Base-by-base conservation (phyloP, 1,140 invertebrate genomes). In the Stegodyphus mimosarum region DNA sequence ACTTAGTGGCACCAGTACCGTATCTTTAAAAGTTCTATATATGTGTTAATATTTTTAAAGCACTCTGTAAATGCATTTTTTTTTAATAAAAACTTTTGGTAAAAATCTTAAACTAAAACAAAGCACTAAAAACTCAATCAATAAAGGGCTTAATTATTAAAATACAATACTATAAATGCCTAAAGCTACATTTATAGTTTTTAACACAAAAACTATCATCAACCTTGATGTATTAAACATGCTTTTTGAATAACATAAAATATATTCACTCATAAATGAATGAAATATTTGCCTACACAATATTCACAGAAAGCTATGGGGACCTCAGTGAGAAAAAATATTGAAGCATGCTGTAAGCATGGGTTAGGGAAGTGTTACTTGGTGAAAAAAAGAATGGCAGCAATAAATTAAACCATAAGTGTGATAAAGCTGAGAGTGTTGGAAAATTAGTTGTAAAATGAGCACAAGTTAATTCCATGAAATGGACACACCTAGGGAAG, bases 401-500 rank as follows among this genome's bases (percentile, higher is more conserved):
- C 9, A 60, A 60, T 11, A 15, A 60, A 15, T 15, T 15, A 60
- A 9, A 60, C 55, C 9, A 11, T 60, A 7, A 67, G 7, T 67
- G n/a, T 67, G n/a, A 67, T 17, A 48, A 48, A 49, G 17, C 17
- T 51, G 48, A 69, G 33, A 52, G 81, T 60, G 18, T 66, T 3
- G 50, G 80, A 73, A 83, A 83, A 83, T 81, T 71, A 81, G 78
- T 81, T 17, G 17, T 64, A 66, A 66, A 66, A 77, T 77, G 63
- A 77, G 74, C 18, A 63, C 33, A 60, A 33, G 74, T 77, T 66
- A 77, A 84, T 75, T 84, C 81, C 81, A 84, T 84, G 81, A 84
- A 84, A 55, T 84, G 81, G 81, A 84, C 81, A 84, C 81, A 84
- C 81, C 81, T 84, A 83, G 80, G 75, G 75, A 77, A 84, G 81